phyloP scores from a whole-genome alignment of 37 sponge, comb jelly and placozoan species.

The Spongia lamella region DNA sequence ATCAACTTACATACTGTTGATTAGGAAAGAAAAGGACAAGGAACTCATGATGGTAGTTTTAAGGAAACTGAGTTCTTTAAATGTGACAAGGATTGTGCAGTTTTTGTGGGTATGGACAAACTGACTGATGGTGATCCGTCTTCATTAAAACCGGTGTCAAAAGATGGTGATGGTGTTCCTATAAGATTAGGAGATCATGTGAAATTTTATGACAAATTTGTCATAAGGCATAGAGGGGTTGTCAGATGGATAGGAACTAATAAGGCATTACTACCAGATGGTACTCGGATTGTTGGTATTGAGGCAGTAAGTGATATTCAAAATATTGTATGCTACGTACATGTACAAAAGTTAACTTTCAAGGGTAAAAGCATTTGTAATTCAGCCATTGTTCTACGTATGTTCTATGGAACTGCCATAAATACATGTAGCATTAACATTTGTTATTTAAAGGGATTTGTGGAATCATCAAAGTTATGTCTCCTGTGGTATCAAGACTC shows the following conservation, averaged over 20 bases:
- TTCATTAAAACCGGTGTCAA: background rate
- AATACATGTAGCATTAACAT: too few species aligned
- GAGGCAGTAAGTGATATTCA: slow-evolving; percentile 62
- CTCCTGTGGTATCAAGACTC: too few species aligned
- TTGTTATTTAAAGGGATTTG: too few species aligned
- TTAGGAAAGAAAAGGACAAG: slow-evolving; percentile 11
- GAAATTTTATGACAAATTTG: slow-evolving; percentile 16
- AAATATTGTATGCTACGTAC: too few species aligned
- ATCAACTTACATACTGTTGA: too few species aligned
- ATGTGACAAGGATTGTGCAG: slow-evolving; percentile 44
- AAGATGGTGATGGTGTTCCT: background rate
- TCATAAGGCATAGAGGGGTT: slow-evolving; percentile 4
- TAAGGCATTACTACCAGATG: background rate
- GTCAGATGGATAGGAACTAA: slow-evolving; percentile 47
- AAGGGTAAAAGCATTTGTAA: too few species aligned
- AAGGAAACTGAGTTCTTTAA: slow-evolving; percentile 36
- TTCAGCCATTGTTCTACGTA: too few species aligned
- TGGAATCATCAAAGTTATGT: too few species aligned
- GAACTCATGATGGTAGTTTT: slow-evolving; percentile 45
- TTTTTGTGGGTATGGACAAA: slow-evolving; percentile 60
- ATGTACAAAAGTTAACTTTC: too few species aligned
- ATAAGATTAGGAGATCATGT: slow-evolving; percentile 27
- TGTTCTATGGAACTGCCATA: too few species aligned
- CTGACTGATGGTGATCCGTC: background rate
- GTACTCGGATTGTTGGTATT: slow-evolving; percentile 34